Evolutionary conservation across 2,113 vertebrate genomes (phyloP), one percentile per base, ranked within the genome.

Genomic region (Semnornis frantzii): DNA sequence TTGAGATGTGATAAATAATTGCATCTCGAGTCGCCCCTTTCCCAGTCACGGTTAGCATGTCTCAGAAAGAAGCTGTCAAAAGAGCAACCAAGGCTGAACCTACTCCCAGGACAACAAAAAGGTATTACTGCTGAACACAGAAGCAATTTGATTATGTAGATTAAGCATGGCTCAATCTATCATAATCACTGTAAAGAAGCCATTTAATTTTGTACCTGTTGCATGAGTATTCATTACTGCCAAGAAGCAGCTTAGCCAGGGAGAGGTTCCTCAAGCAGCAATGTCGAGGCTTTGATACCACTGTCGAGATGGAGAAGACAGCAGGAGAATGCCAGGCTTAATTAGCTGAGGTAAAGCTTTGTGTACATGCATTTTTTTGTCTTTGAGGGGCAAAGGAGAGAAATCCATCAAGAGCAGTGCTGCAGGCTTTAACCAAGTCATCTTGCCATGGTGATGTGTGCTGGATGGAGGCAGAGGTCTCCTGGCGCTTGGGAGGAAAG

Each of bases 141-240:
- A 91, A 85, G 93, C 86, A 97, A 90, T 96, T 95, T 96, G 96
- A 97, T 97, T 96, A 96, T 96, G 86, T 96, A 97, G 96, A 97
- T 97, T 96, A 96, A 95, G 89, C 75, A 52, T 77, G 78, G 83
- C 91, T 96, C 94, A 90, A 71, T 96, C 92, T 95, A 69, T 97
- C 96, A 85, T 84, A 96, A 96, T 97, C 86, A 70, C 89, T 96
- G 76, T 92, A 91, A 97, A 95, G 91, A 96, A 97, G 62, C 94
- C 82, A 91, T 97, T 97, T 96, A 97, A 96, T 97, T 97, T 94
- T 76, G 79, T 93, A 74, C 83, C 91, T 96, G 88, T 96, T 96
- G 70, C 78, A 44, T 73, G 87, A 96, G 92, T 95, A 82, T 97
- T 96, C 95, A 86, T 97, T 94, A 92, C 68, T 82, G 64, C 86